Evolutionary conservation across 2,888 invertebrate genomes (phyloP), one percentile per base, ranked within the genome.

Genomic region (Zygaena filipendulae): DNA sequence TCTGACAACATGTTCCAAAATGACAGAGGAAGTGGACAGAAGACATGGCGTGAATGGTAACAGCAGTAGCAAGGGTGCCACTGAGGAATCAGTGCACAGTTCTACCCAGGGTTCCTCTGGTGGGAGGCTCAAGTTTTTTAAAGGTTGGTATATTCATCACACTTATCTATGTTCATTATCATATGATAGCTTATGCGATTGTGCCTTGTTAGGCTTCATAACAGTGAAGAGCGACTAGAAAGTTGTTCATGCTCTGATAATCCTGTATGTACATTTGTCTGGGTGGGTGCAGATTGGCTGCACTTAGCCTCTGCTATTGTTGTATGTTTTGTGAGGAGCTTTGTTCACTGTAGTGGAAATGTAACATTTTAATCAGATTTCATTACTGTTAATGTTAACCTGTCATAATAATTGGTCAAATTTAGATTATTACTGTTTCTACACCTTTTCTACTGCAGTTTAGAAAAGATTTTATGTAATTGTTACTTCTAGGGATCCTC

Each of bases 61-160:
- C 80, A 82, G 82, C 80, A 82, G 84, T 66, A 80, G 82, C 59
- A 82, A 77, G 64, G 68, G 67, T 60, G 67, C 64, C 36, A 66
- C 49, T 53, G 80, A 79, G 40, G 81, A 81, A 58, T 63, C 70
- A 49, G 80, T 77, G 58, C 64, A 59, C 46, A 66, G 53, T 51
- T 56, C 77, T 42, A 51, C 70, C 47, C 55, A 68, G 54, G 52
- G 62, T 51, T 56, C 79, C 40, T 82, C 86, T 59, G 90, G 90
- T 48, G 90, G 90, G 56, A 83, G 90, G 51, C 84, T 90, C 46
- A 90, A 90, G 64, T 90, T 90, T 72, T 90, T 88, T 64, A 90
- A 90, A 84, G 87, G 87, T 87, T 57, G 59, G 64, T 68, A 35
- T 21, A n/a, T n/a, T n/a, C n/a, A n/a, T n/a, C n/a, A n/a, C n/a